Evolutionary conservation across 2,888 invertebrate species (phyloP), one percentile per base, ranked within the genome.

Genomic region (Julus scanicus): DNA sequence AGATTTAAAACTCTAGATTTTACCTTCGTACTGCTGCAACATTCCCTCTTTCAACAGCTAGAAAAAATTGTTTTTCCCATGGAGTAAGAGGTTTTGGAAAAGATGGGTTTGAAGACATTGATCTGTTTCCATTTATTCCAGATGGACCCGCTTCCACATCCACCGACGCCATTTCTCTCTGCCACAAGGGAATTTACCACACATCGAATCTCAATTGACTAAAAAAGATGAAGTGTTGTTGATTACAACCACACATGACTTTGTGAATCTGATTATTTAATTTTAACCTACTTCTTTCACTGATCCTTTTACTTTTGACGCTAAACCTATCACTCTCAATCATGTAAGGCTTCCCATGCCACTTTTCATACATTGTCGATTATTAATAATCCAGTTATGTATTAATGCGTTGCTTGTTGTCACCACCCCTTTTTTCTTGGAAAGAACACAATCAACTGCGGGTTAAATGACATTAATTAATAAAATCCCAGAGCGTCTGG

Each of bases 1-100:
- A n/a, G n/a, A n/a, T n/a, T 2, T 1, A 8, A 80, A 29, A 80
- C 11, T 80, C 17, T 2, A 1, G 8, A 39, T 90, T 92, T 92
- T 92, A 96, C 96, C 95, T 95, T 92, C 95, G 94, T 53, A 98
- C 97, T 90, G 96, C 96, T 39, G 96, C 96, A 91, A 97, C 96
- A 93, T 99, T 99, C 91, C 99, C 99, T 90, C 98, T 94, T 92
- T 99, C 98, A 53, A 97, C 97, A 90, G 97, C 95, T 40, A 99
- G 94, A 20, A 99, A 94, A 92, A 96, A 99, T 89, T 96, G 95
- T 93, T 98, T 98, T 92, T 98, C 98, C 90, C 96, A 95, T 80
- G 95, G 94, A 4, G 95, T 95, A 90, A 97, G 93, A 84, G 84
- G 39, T n/a, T 84, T 84, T n/a, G 63, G 63, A 63, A 63, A 63